These are phyloP conservation scores for Drosophila recens DNA, from an alignment of 2,888 invertebrate genomes.

Conservation along the genomic window DNA sequence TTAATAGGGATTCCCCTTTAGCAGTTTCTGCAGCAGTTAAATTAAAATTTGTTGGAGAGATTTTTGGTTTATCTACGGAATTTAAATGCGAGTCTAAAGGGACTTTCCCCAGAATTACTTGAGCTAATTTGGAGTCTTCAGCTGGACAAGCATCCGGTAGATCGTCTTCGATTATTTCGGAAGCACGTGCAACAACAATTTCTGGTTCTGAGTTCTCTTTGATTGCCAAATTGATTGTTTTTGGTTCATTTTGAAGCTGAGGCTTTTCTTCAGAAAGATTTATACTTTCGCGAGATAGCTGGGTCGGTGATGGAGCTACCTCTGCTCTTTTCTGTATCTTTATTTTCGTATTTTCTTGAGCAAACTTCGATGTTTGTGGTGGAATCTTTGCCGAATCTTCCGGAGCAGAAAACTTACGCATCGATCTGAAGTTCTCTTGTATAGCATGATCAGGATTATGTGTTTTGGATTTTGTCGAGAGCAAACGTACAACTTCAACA, in stretches of 20 bases:
- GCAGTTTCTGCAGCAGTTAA: not conserved
- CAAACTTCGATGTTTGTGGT: not conserved
- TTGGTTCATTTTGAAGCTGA: not conserved
- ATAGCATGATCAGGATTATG: not conserved
- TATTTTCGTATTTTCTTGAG: not conserved
- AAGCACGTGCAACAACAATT: not conserved
- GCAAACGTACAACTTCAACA: slow-evolving; percentile 1
- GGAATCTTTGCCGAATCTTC: not conserved
- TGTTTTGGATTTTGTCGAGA: not conserved
- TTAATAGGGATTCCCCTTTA: not conserved
- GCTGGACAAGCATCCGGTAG: not conserved
- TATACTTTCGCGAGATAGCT: not conserved
- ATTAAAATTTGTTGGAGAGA: not conserved
- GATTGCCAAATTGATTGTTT: not conserved
- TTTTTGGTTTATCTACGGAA: not conserved
- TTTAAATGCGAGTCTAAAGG: not conserved
- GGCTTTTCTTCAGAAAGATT: not conserved
- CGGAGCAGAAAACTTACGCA: not conserved
- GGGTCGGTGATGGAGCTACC: not conserved
- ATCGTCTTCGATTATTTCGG: not conserved
- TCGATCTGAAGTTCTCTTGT: not conserved
- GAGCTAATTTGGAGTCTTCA: not conserved
- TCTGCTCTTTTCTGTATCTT: not conserved
- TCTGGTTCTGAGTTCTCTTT: not conserved
- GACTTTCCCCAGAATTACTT: not conserved